Base-by-base conservation (phyloP, 2,113 vertebrate genomes). In the Pontoporia blainvillei region DNA sequence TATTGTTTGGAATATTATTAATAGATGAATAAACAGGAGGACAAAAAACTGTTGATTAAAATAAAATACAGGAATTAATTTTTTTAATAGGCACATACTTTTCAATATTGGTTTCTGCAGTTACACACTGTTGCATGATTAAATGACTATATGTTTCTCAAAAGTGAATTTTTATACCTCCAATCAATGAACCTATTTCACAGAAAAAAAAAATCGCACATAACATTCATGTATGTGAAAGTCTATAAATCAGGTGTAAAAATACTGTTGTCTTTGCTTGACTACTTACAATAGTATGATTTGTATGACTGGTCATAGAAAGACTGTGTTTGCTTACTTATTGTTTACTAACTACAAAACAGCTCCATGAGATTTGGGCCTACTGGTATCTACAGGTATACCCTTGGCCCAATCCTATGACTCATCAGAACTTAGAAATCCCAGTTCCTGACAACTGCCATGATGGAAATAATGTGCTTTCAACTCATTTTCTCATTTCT, bases 1-100 rank as follows among this genome's bases (percentile, higher is more conserved):
- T 87, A 41, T 6, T 87, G 5, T 91, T 91, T 94, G 61, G 49
- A 95, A 90, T 96, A 36, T 31, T 39, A 87, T 83, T 95, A 67
- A 39, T 69, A 83, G 73, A 81, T 91, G 96, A 90, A 91, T 85
- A 97, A 96, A 90, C 85, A 46, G 31, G 8, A 52, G 49, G 0
- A 3, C 31, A 93, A 93, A 96, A 95, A 86, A 95, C 91, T 97
- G 96, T 98, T 97, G 97, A 95, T 95, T 87, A 76, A 96, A 96
- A 87, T 94, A 57, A 97, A 85, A 95, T 86, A 44, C 9, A 71
- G 8, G 27, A 92, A 23, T 10, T 73, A 87, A 18, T 87, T 90
- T 49, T 73, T 84, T 86, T 85, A 66, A 39, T 93, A 13, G 8
- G 8, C 29, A 59, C n/a, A 39, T 94, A 14, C 3, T 93, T 94